phyloP scores from a whole-genome alignment of 2,113 vertebrate genomes.

The Scolopax mira region DNA sequence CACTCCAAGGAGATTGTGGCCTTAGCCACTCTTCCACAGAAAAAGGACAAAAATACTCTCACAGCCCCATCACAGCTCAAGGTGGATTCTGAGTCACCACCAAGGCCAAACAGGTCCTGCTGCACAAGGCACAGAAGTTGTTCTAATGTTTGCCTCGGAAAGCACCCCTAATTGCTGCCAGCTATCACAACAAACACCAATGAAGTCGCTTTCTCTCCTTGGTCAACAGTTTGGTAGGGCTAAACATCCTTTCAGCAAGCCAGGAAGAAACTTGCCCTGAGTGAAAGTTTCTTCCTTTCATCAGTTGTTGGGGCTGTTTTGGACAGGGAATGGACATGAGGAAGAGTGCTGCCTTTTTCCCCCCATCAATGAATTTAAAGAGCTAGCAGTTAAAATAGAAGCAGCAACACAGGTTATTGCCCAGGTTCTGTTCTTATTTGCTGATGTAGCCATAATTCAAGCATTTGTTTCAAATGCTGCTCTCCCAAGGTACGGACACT shows the following conservation, averaged over 20 bases:
- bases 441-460: not conserved
- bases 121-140: not conserved
- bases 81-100: not conserved
- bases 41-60: not conserved
- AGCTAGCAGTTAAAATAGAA: not conserved
- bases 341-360: rapidly evolving
- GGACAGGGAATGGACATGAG: not conserved
- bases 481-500: not conserved
- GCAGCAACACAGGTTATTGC: not conserved
- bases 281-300: not conserved
- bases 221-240: too few species aligned
- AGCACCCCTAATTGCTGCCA: not conserved
- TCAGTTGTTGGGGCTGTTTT: not conserved
- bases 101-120: not conserved
- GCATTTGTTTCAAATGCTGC: not conserved
- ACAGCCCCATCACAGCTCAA: not conserved
- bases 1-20: too few species aligned
- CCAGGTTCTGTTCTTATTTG: not conserved
- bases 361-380: not conserved
- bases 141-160: not conserved
- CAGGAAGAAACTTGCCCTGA: not conserved
- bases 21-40: too few species aligned
- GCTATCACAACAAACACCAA: not conserved
- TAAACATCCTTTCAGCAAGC: not conserved
- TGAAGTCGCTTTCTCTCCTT: not conserved